These are phyloP conservation scores for Drosophila kanekoi DNA, from an alignment of 2,888 invertebrate species.

Conservation along the genomic window DNA sequence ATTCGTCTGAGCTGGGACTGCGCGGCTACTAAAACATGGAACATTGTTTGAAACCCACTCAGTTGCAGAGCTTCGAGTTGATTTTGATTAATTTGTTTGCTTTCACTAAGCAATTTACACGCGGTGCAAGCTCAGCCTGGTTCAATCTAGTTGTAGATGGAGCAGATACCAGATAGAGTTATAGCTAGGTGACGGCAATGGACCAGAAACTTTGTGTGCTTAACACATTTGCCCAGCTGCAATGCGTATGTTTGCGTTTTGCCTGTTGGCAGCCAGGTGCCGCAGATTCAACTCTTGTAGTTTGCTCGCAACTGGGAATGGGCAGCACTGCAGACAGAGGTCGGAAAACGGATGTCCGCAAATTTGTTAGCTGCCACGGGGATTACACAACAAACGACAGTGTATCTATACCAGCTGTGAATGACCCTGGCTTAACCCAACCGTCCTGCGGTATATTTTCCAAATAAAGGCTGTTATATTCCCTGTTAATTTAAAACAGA, in stretches of 20 bases:
- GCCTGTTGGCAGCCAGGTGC: slow-evolving; percentile 43
- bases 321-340: slow-evolving; percentile 40
- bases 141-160: slow-evolving; percentile 8
- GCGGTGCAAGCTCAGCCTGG: not conserved
- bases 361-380: slow-evolving; percentile 74
- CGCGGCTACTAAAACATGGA: slow-evolving; percentile 11
- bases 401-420: slow-evolving; percentile 61
- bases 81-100: slow-evolving; percentile 79
- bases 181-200: slow-evolving; percentile 69
- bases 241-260: slow-evolving; percentile 75
- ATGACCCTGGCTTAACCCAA: slow-evolving; percentile 14
- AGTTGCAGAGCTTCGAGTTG: slow-evolving; percentile 61
- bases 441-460: not conserved
- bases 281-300: slow-evolving; percentile 14
- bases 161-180: slow-evolving; percentile 57
- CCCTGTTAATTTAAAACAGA: too few relatives aligned
- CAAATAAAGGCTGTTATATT: too few relatives aligned
- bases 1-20: not conserved
- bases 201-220: slow-evolving; percentile 64
- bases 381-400: slow-evolving; percentile 69
- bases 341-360: slow-evolving; percentile 68
- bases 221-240: slow-evolving; percentile 72
- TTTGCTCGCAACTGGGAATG: slow-evolving; percentile 24
- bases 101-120: slow-evolving; percentile 54
- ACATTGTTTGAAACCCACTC: slow-evolving; percentile 49